Evolutionary conservation across 2,888 invertebrate genomes (phyloP), one percentile per base, ranked within the genome.

Genomic region (Cephus pulcher): DNA sequence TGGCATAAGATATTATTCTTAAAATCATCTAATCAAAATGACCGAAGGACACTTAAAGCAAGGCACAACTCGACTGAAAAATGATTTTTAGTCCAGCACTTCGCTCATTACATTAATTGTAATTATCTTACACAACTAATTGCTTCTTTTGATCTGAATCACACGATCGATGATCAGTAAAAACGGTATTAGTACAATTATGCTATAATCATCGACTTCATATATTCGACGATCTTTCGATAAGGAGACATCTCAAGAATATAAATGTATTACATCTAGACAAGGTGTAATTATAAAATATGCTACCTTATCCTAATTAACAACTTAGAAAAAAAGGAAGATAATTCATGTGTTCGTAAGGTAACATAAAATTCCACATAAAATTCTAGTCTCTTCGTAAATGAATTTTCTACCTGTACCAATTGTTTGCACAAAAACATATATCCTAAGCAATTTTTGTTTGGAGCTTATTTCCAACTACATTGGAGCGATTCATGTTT

Each of bases 21-120:
- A 56, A 56, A 56, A 15, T 23, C 56, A 23, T 56, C 23, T 56
- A 56, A 56, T 56, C 56, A 23, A 56, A 56, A 56, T 23, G 56
- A 56, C 23, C 79, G 75, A 84, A 85, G 82, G 83, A 77, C 85
- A 84, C 83, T 85, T 85, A 69, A 77, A 78, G 73, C 77, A 85
- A 85, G 85, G 84, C 85, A 85, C 82, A 74, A 56, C 56, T 23
- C 56, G 56, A 56, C 23, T 56, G 56, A 15, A 56, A 56, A 56
- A 23, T 56, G 23, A 23, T 56, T 56, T 23, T 56, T 56, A 56
- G 56, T 56, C 56, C 23, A 56, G 56, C 9, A 56, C 23, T 23
- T 23, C 56, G 56, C 56, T 56, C 3, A 9, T 56, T 56, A 56
- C 9, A 56, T 56, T 56, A 56, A 6, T 23, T 56, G 9, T 6